A percentile compares a stretch with the other conserved stretches of the same genome.
phyloP scores from a whole-genome alignment of 2,113 vertebrate species.

The Pterophyllum scalare region DNA sequence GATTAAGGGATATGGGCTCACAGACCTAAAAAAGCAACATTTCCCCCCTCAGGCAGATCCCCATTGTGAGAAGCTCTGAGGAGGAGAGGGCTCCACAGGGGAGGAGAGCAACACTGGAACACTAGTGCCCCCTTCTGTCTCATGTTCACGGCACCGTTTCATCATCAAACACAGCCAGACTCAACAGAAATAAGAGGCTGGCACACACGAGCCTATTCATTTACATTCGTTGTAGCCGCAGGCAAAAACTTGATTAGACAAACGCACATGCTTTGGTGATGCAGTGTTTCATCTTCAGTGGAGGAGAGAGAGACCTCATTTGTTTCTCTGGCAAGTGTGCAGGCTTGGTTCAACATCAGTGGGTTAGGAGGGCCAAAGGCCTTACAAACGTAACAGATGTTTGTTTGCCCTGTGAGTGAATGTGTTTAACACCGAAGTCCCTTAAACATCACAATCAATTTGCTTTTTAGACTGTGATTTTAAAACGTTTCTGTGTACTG shows the following conservation, averaged over 20 bases:
- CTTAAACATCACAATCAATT: slow-evolving; percentile 68
- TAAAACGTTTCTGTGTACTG: slow-evolving; percentile 31
- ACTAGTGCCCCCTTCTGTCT: slow-evolving; percentile 92
- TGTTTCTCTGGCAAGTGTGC: slow-evolving; percentile 67
- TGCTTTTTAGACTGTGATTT: slow-evolving; percentile 46
- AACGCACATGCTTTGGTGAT: slow-evolving; percentile 78
- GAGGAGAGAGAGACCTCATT: slow-evolving; percentile 73
- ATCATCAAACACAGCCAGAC: slow-evolving; percentile 61
- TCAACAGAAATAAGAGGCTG: slow-evolving; percentile 75
- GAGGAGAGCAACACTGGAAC: slow-evolving; percentile 86
- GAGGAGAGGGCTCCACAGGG: slow-evolving; percentile 84
- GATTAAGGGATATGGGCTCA: slow-evolving; percentile 99
- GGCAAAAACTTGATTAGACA: slow-evolving; percentile 80
- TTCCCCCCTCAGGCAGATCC: slow-evolving; percentile 89
- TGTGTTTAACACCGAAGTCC: slow-evolving; percentile 51
- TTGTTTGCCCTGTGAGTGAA: slow-evolving; percentile 71
- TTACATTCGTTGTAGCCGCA: slow-evolving; percentile 69
- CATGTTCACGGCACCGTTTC: slow-evolving; percentile 50
- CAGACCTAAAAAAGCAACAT: slow-evolving; percentile 99
- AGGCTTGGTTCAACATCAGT: slow-evolving; percentile 74
- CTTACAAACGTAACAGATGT: slow-evolving; percentile 74
- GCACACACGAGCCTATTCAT: slow-evolving; percentile 73
- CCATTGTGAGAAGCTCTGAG: slow-evolving; percentile 83
- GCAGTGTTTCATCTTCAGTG: slow-evolving; percentile 79
- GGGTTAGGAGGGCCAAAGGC: slow-evolving; percentile 74